Evolutionary conservation across 2,113 vertebrate species (phyloP).

Genomic region (Murina feae): DNA sequence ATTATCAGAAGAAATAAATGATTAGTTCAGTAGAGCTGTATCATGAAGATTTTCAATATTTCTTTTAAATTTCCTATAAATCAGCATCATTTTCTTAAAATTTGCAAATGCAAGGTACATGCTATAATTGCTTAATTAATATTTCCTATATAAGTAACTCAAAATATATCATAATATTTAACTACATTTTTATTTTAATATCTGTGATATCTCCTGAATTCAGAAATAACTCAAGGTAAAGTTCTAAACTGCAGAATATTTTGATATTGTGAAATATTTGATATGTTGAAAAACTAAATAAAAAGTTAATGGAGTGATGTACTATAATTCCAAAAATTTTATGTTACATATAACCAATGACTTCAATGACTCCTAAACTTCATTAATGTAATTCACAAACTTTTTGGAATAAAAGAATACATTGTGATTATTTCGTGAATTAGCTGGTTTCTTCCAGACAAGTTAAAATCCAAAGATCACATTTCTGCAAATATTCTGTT

Average conservation of each 20-base stretch:
- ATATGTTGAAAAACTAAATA: background rate
- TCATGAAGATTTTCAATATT: background rate
- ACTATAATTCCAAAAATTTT: background rate
- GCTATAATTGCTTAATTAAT: background rate
- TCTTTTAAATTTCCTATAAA: background rate
- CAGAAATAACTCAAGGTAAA: background rate
- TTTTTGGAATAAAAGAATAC: background rate
- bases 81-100: background rate
- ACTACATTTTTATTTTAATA: background rate
- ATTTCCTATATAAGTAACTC: background rate
- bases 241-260: background rate
- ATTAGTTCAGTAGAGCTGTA: background rate
- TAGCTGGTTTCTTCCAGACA: background rate
- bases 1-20: background rate
- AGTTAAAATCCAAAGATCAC: constrained; percentile 5
- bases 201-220: background rate
- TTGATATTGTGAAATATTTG: background rate
- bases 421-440: background rate
- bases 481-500: constrained; percentile 45
- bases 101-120: background rate
- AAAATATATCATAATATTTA: background rate
- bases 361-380: background rate
- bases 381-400: background rate
- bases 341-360: background rate
- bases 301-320: background rate